A percentile compares a stretch with the other conserved stretches of the same genome.
These are phyloP conservation scores for Blera fallax DNA, from an alignment of 2,888 invertebrate species.

Conservation along the genomic window DNA sequence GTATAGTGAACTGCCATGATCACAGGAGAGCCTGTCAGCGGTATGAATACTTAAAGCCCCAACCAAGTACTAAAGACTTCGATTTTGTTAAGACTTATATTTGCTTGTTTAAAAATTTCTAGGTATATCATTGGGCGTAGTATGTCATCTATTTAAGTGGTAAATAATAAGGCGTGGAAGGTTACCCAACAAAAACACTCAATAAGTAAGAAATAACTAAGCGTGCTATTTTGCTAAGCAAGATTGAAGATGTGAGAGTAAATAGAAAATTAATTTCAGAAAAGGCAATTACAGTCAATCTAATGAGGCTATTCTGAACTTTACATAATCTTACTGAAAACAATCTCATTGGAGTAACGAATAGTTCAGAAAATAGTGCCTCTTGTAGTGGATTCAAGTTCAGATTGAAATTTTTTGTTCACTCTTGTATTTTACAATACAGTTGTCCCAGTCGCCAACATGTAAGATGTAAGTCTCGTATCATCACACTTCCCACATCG, in stretches of 20 bases:
- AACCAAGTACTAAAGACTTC: too few species aligned
- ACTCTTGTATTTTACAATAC: not conserved
- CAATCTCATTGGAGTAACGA: too few species aligned
- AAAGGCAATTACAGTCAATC: too few species aligned
- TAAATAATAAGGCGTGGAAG: not conserved
- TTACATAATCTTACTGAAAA: too few species aligned
- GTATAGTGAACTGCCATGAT: too few species aligned
- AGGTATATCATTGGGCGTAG: not conserved
- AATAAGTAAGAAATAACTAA: not conserved
- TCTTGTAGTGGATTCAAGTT: not conserved
- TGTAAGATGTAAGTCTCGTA: not conserved
- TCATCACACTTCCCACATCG: not conserved
- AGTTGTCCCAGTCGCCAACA: not conserved
- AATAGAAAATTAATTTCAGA: too few species aligned
- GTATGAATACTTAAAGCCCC: too few species aligned
- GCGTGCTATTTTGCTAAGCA: not conserved
- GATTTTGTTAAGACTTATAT: not conserved
- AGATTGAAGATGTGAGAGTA: not conserved
- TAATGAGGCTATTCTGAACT: too few species aligned
- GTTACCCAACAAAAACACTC: not conserved
- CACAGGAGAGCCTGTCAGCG: too few species aligned
- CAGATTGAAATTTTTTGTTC: not conserved
- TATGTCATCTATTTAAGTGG: not conserved
- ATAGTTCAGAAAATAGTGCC: not conserved
- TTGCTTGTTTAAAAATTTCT: not conserved